Evolutionary conservation across 1,140 invertebrate species (phyloP), one percentile per base, ranked within the genome.

Genomic region (Philopotamus ludificatus): DNA sequence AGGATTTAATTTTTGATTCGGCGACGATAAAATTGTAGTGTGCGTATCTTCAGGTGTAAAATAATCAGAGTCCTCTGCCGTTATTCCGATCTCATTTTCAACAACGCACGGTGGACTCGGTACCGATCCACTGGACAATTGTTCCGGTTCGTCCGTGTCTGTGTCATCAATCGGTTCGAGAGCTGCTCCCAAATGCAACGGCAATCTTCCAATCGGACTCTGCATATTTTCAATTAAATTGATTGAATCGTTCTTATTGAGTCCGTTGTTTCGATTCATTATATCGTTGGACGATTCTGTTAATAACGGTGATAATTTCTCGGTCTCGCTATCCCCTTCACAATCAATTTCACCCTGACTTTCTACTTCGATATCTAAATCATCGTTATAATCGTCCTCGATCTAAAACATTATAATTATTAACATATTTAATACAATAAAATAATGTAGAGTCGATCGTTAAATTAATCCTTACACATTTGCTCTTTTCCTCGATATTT

Each of bases 241-340:
- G 3, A 66, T 20, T 3, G 60, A 57, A 23, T 66, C 62, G 26
- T 55, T 62, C 51, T 70, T 70, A 16, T 20, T 59, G n/a, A 23
- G 8, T n/a, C 47, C 55, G 53, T 63, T 67, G 23, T 16, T 49
- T 57, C 65, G 44, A 59, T 23, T 16, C 12, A 50, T 15, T 12
- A 59, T 23, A 23, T 67, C 62, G 41, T 53, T 45, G 18, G 51
- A 63, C 2, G 53, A 23, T 41, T 82, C 81, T 39, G 86, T 85
- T 3, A 92, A 78, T 2, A 92, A 75, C 3, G 90, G 90, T 26
- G 90, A 92, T 18, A 91, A 75, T 71, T 91, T 87, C 74, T 92
- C 90, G 21, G 87, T 87, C 75, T 92, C 90, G 71, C 89, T 92
- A 71, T 92, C 90, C 70, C 89, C 88, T 73, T 90, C 89, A 54